These are phyloP conservation scores for Fragum whitleyi DNA, from an alignment of 2,888 invertebrate species.

Conservation along the genomic window DNA sequence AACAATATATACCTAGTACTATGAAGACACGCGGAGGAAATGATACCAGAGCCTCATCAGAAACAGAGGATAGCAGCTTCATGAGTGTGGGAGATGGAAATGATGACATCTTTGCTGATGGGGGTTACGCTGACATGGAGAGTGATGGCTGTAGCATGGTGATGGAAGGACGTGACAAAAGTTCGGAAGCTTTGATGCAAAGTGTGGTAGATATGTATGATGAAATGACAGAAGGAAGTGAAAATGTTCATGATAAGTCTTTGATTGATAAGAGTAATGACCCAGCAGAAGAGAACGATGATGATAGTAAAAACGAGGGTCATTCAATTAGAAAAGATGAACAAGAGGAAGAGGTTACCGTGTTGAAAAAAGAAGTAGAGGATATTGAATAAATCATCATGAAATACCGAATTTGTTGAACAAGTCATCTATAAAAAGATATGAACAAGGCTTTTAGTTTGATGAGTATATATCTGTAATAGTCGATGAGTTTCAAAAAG, in stretches of 20 bases:
- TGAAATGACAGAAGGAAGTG: background rate
- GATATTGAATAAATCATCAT: too few relatives aligned
- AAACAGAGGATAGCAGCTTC: too few relatives aligned
- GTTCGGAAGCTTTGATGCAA: too few relatives aligned
- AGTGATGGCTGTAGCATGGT: background rate
- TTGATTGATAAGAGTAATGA: background rate
- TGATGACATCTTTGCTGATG: background rate
- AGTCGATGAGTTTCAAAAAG: too few relatives aligned
- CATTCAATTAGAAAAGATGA: background rate
- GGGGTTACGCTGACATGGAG: background rate
- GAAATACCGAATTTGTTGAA: too few relatives aligned
- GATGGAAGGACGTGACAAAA: background rate
- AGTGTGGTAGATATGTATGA: too few relatives aligned
- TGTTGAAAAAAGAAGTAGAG: too few relatives aligned
- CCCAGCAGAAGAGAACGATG: background rate
- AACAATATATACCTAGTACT: conserved; percentile 17
- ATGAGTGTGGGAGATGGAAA: too few relatives aligned
- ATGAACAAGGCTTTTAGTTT: too few relatives aligned
- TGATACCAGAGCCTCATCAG: background rate
- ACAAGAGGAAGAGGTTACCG: too few relatives aligned
- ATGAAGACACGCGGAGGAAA: background rate
- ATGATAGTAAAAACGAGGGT: background rate
- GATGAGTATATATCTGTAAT: too few relatives aligned
- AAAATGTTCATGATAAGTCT: background rate
- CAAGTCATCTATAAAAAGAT: too few relatives aligned